These are phyloP conservation scores for Orbicella faveolata DNA, from an alignment of 64 coral and sea anemone species.

Conservation along the genomic window DNA sequence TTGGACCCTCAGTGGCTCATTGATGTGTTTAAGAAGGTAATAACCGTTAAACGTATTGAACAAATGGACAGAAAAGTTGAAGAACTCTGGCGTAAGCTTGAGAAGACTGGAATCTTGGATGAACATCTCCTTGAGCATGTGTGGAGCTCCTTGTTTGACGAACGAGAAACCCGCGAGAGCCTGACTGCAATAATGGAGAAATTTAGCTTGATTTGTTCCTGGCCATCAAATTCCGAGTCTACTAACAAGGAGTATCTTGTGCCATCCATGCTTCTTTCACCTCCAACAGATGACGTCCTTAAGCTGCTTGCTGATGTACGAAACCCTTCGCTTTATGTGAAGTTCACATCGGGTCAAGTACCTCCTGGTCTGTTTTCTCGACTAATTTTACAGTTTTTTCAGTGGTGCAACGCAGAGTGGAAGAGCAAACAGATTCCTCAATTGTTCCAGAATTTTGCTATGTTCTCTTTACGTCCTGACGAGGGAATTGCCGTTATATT, in stretches of 20 bases:
- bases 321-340: background rate
- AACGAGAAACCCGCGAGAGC: background rate
- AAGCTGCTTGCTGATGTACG: no score
- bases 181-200: background rate
- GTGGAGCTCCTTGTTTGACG: background rate
- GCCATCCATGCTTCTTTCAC: conserved; percentile 2
- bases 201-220: background rate
- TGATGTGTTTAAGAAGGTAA: conserved; percentile 9
- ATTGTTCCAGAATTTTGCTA: background rate
- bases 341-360: background rate
- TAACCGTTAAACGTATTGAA: background rate
- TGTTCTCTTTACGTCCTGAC: background rate
- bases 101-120: background rate
- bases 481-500: background rate
- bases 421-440: background rate
- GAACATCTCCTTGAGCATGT: background rate
- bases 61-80: background rate
- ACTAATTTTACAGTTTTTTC: background rate
- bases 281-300: background rate
- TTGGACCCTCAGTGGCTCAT: conserved; percentile 5
- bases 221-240: background rate
- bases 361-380: background rate
- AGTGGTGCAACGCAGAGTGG: background rate
- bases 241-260: background rate
- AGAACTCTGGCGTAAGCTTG: background rate